Evolutionary conservation across 92 coral and sea anemone genomes (phyloP).

Genomic region (Siderastrea siderea): DNA sequence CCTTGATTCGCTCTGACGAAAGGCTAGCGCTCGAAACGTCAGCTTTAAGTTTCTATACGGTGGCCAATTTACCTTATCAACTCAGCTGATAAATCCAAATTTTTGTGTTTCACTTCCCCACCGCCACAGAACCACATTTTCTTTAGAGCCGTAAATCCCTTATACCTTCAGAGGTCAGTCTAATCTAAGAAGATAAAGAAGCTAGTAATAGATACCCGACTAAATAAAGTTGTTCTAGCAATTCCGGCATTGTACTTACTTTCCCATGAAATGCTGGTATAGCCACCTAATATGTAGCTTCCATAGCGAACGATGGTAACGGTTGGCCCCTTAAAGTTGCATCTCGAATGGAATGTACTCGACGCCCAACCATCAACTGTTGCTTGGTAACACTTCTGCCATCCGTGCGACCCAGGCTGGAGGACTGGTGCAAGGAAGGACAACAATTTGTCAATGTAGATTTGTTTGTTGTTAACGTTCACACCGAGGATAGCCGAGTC

Average conservation of each 20-base stretch:
- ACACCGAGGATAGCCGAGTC: not conserved
- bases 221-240: too few species aligned
- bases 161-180: too few species aligned
- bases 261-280: slow-evolving; percentile 53
- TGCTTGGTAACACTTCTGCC: slow-evolving; percentile 61
- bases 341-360: slow-evolving; percentile 39
- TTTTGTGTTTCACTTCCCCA: too few species aligned
- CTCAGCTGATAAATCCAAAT: too few species aligned
- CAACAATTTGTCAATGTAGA: not conserved
- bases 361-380: slow-evolving; percentile 55
- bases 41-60: too few species aligned
- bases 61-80: too few species aligned
- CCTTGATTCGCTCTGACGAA: too few species aligned
- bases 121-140: too few species aligned
- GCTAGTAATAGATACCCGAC: too few species aligned
- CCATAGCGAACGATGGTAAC: slow-evolving; percentile 30
- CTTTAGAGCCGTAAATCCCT: too few species aligned
- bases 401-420: not conserved
- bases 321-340: slow-evolving; percentile 66
- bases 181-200: too few species aligned
- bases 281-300: slow-evolving; percentile 57
- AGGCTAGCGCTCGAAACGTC: too few species aligned
- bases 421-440: not conserved
- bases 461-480: not conserved
- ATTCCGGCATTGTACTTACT: not conserved